Percentiles rank a stretch among this genome's conserved stretches.
phyloP scores from a whole-genome alignment of 2,113 vertebrate species.

The Gavialis gangeticus region DNA sequence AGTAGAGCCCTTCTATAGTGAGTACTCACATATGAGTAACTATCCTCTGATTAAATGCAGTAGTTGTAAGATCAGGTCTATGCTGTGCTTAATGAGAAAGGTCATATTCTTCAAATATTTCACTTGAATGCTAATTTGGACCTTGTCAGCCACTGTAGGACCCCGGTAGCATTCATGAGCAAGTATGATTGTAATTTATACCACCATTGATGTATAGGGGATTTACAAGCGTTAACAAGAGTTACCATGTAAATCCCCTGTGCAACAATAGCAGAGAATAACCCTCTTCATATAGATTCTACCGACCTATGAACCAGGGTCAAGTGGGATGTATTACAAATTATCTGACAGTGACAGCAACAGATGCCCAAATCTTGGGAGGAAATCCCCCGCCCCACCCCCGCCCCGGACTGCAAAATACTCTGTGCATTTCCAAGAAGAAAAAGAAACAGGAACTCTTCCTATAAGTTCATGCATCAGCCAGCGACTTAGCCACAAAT shows the following conservation, averaged over 20 bases:
- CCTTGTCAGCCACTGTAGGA: background rate
- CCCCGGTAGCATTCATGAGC: conserved; percentile 59
- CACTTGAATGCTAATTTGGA: background rate
- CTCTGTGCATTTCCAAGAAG: background rate
- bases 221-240: conserved; percentile 74
- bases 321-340: conserved; percentile 63
- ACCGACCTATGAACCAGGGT: conserved; percentile 76
- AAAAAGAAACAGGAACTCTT: conserved; percentile 8
- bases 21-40: background rate
- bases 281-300: conserved; percentile 69
- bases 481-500: conserved; percentile 41
- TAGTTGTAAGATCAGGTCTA: background rate
- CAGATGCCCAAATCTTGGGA: conserved; percentile 58
- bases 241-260: conserved; percentile 74
- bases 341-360: conserved; percentile 61
- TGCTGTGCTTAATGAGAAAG: background rate
- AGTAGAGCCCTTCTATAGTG: background rate
- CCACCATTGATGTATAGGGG: conserved; percentile 66
- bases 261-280: conserved; percentile 71
- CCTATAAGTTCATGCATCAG: conserved; percentile 38
- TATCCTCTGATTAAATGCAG: background rate
- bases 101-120: conserved; percentile 22
- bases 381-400: background rate
- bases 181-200: conserved; percentile 73
- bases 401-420: background rate